Percentiles rank a stretch among this genome's conserved stretches.
These are phyloP conservation scores for Scomber scombrus DNA, from an alignment of 2,113 vertebrate genomes.

Conservation along the genomic window DNA sequence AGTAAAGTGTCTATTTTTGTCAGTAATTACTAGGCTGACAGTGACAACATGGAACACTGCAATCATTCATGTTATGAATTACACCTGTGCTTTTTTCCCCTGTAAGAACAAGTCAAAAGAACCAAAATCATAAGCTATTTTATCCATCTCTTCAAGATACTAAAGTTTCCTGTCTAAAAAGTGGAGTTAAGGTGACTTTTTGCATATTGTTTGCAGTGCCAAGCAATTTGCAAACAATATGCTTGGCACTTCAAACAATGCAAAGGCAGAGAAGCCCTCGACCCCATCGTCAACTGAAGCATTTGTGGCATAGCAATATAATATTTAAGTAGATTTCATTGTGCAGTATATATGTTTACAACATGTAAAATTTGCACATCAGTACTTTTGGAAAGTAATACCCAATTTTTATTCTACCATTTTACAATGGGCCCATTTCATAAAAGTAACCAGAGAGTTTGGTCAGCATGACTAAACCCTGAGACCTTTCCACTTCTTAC, in stretches of 20 bases:
- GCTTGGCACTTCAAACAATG: too few species aligned
- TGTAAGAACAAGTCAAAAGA: not conserved
- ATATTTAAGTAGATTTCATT: not conserved
- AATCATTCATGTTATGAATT: not conserved
- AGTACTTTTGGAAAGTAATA: not conserved
- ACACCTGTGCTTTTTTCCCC: not conserved
- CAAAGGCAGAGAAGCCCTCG: too few species aligned
- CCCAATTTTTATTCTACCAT: not conserved
- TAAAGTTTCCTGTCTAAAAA: too few species aligned
- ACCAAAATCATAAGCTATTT: not conserved
- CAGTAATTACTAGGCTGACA: too few species aligned
- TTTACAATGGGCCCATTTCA: not conserved
- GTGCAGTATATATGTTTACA: not conserved
- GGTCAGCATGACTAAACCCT: not conserved
- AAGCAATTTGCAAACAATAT: not conserved
- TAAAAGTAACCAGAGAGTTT: conserved; percentile 9
- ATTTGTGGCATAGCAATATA: too few species aligned
- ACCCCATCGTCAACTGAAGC: too few species aligned
- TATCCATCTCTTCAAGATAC: not conserved
- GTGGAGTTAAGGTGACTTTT: not conserved
- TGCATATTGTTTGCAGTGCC: not conserved
- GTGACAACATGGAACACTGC: not conserved
- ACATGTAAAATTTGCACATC: not conserved
- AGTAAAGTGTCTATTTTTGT: not conserved
- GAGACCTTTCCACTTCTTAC: not conserved